Percentiles rank a stretch among this genome's conserved stretches.
Evolutionary conservation across 2,797 vertebrate genomes (phyloP).

Genomic region (Enteromius unitaeniatus): DNA sequence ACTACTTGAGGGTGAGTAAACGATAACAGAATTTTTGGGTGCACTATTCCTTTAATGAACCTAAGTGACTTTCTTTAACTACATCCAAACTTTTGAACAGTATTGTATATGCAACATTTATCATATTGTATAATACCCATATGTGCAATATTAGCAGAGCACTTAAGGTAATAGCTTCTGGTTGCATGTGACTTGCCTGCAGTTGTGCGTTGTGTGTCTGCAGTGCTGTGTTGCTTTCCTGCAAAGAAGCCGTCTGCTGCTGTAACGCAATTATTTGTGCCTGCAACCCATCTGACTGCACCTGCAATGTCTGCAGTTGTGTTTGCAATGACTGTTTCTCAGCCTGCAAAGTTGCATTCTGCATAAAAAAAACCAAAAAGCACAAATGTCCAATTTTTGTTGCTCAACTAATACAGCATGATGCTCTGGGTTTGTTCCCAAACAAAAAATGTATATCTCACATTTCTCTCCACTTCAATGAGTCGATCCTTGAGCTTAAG

Average conservation of each 20-base stretch:
- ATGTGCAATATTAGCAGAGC: background rate
- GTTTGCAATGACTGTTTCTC: constrained; percentile 96
- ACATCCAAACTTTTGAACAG: background rate
- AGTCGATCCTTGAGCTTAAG: constrained; percentile 96
- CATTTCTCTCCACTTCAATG: constrained; percentile 98
- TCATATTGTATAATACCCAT: background rate
- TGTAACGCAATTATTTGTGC: constrained; percentile 96
- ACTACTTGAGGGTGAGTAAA: no score
- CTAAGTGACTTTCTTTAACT: background rate
- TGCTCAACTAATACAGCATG: background rate
- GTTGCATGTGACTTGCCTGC: constrained; percentile 79
- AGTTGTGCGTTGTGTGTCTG: constrained; percentile 97
- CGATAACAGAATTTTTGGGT: no score
- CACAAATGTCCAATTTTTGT: background rate
- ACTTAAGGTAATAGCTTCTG: background rate
- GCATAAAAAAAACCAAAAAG: constrained; percentile 46
- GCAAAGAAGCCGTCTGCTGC: constrained; percentile 91
- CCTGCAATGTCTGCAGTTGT: constrained; percentile 94
- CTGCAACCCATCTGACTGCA: constrained; percentile 93
- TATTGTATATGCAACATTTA: background rate
- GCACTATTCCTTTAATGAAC: no score
- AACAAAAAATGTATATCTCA: constrained; percentile 59
- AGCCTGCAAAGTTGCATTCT: constrained; percentile 98
- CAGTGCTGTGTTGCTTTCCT: constrained; percentile 93
- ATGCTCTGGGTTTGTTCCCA: background rate